phyloP scores from a whole-genome alignment of 2,113 vertebrate species.

The Tragelaphus buxtoni region DNA sequence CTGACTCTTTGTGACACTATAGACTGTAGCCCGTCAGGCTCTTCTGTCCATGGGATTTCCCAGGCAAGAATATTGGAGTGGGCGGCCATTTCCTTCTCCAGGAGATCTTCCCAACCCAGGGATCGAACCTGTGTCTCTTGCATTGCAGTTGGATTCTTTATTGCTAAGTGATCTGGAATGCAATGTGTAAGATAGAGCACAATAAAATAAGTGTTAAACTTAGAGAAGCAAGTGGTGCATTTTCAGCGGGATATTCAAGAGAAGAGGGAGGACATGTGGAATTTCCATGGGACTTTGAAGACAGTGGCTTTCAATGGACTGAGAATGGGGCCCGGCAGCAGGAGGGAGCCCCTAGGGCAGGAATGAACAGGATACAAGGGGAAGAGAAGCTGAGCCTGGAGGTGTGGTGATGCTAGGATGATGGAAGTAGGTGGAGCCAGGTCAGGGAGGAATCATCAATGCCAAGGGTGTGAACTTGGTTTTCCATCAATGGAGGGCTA shows the following conservation, averaged over 20 bases:
- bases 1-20: neutral
- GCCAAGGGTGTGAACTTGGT: neutral
- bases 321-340: neutral
- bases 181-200: neutral
- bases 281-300: neutral
- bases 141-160: neutral
- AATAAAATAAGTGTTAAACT: neutral
- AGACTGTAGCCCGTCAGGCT: neutral
- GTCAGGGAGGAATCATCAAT: neutral
- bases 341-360: neutral
- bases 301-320: neutral
- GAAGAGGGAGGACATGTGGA: neutral
- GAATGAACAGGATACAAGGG: neutral
- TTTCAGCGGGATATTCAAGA: neutral
- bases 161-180: neutral
- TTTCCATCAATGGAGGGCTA: neutral
- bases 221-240: neutral
- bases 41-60: neutral
- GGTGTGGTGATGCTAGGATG: neutral
- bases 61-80: neutral
- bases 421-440: neutral
- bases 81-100: neutral
- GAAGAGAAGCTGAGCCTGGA: neutral
- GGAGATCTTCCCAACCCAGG: neutral
- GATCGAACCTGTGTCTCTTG: neutral